Conservation (phyloP, 2,113 vertebrate species). For the Pteronura brasiliensis region DNA sequence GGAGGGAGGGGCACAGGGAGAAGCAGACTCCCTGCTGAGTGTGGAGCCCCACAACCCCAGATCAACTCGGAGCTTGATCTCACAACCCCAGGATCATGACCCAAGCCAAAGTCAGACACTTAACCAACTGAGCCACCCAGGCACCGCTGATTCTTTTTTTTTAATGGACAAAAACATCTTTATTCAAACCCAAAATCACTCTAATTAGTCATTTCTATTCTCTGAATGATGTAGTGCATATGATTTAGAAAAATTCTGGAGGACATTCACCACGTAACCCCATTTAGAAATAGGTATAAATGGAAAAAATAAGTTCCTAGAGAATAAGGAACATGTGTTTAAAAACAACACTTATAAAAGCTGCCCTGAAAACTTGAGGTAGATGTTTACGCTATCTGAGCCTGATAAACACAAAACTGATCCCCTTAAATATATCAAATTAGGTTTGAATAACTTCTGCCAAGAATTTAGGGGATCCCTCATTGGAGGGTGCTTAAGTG, state of each 20-base stretch:
- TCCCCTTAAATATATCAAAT: background rate
- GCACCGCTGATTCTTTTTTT: background rate
- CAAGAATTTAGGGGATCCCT: background rate
- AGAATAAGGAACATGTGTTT: background rate
- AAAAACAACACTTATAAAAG: background rate
- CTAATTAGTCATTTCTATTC: background rate
- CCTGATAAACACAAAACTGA: background rate
- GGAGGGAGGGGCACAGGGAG: background rate
- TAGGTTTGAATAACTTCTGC: background rate
- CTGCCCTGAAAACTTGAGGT: background rate
- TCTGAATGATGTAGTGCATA: background rate
- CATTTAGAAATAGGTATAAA: background rate
- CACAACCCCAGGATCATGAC: background rate
- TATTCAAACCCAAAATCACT: background rate
- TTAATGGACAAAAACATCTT: background rate
- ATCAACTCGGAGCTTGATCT: background rate
- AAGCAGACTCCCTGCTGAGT: background rate
- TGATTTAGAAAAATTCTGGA: background rate
- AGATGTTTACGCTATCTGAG: background rate
- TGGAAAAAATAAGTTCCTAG: background rate
- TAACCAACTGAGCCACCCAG: background rate
- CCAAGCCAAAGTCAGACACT: background rate
- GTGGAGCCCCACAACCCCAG: background rate
- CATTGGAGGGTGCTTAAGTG: background rate
- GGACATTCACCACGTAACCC: background rate